These are phyloP conservation scores for Plebejus anna DNA, from an alignment of 2,888 invertebrate genomes.

Conservation along the genomic window DNA sequence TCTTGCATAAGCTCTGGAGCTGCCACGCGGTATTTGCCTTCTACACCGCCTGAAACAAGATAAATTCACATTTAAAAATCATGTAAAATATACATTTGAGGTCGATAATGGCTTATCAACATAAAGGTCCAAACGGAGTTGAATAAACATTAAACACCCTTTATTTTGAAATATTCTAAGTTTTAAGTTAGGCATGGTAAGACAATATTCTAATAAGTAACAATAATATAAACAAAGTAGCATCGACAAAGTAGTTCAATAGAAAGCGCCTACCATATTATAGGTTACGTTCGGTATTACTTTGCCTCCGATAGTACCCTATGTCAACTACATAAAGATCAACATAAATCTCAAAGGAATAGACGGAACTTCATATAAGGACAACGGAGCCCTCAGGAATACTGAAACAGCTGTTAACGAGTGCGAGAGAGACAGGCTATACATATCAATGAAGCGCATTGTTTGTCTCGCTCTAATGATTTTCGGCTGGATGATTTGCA, in stretches of 20 bases:
- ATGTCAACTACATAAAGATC: no score
- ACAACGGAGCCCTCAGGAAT: conserved; percentile 8
- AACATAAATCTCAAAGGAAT: neutral
- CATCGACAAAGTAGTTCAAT: neutral
- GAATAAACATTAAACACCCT: no score
- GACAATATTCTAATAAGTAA: neutral
- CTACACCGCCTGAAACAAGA: conserved; percentile 79
- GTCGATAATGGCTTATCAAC: neutral
- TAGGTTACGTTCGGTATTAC: no score
- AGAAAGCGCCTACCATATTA: conserved; percentile 6
- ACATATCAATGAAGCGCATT: conserved; percentile 13
- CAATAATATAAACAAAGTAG: neutral
- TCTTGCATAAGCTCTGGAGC: conserved; percentile 99
- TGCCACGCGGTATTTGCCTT: conserved; percentile 98
- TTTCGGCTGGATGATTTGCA: conserved; percentile 37
- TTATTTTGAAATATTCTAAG: no score
- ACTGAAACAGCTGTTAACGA: conserved; percentile 17
- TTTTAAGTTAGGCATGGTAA: no score
- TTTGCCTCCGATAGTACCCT: no score
- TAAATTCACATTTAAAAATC: conserved; percentile 29
- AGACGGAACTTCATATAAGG: conserved; percentile 20
- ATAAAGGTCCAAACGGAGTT: neutral
- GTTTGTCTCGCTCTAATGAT: conserved; percentile 29
- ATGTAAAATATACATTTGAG: neutral
- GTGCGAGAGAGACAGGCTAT: neutral